Conservation (phyloP, 2,888 invertebrate species). For the Taphrorychus bicolor region DNA sequence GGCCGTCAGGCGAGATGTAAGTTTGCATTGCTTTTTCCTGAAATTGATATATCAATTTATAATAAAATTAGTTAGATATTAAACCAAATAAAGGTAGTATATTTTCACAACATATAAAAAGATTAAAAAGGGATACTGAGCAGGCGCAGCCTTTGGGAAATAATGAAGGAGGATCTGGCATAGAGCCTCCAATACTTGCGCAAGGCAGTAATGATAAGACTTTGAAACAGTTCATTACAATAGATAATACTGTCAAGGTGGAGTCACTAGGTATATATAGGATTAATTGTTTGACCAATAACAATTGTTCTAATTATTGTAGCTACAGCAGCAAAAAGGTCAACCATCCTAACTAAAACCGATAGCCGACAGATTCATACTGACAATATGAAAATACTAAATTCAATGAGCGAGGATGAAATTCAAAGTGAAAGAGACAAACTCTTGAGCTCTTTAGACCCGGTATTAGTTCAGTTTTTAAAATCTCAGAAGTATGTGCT, state of each 20-base stretch:
- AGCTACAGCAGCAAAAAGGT: conserved; percentile 42
- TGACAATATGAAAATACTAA: conserved; percentile 74
- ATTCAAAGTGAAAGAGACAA: conserved; percentile 77
- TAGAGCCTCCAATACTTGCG: neutral
- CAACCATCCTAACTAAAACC: conserved; percentile 56
- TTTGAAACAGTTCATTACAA: neutral
- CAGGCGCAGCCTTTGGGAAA: neutral
- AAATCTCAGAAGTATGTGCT: conserved; percentile 57
- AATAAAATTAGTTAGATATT: conserved; percentile 42
- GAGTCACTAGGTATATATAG: neutral
- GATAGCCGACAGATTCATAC: conserved; percentile 71
- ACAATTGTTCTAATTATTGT: no score
- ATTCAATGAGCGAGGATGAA: conserved; percentile 74
- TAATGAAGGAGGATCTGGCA: no score
- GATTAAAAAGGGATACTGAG: conserved; percentile 47
- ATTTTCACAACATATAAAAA: conserved; percentile 62
- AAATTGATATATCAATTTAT: neutral
- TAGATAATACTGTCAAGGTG: neutral
- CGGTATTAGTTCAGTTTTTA: conserved; percentile 72
- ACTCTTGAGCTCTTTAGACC: conserved; percentile 70
- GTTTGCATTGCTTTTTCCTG: conserved; percentile 5
- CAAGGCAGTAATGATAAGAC: neutral
- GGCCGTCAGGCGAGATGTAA: conserved; percentile 59
- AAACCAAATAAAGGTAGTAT: conserved; percentile 61
- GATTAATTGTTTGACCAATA: no score